Evolutionary conservation across 2,888 invertebrate genomes (phyloP), one percentile per base, ranked within the genome.

Genomic region (Pachliopta kotzebuea): DNA sequence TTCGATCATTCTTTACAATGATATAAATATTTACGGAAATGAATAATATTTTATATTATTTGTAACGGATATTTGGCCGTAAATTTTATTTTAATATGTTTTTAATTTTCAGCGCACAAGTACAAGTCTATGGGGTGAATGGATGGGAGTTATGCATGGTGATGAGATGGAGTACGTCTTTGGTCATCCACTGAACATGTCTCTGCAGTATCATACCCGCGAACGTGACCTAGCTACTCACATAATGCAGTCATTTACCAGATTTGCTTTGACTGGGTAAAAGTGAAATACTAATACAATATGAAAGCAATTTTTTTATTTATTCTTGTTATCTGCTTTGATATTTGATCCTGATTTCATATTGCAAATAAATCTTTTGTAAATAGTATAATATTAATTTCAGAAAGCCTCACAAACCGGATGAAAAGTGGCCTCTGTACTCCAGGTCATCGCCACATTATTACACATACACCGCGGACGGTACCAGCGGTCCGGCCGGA

Each of bases 71-170:
- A 42, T 42, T 4, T 42, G 18, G 6, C 17, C 42, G 17, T 42
- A 18, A n/a, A 45, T 4, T 45, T n/a, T 45, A n/a, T 45, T 45
- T 45, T n/a, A 4, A n/a, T 45, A 18, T 4, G 6, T 18, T 52
- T 52, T 29, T n/a, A 55, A 62, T 58, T 94, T 95, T 56, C 94
- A 97, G 97, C 95, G 97, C 74, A 96, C 97, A 60, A 97, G 96
- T 84, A 96, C 96, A 60, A 98, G 98, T 77, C 93, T 97, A 52
- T 99, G 99, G 99, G 99, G 98, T 29, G 95, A 97, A 80, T 99
- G 99, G 99, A 99, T 99, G 98, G 99, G 99, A 0, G 98, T 98
- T 68, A 95, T 99, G 94, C 99, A 99, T 72, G 99, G 98, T 0
- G 99, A 99, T 80, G 99, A 99, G 90, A 98, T 99, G 80, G 98